A percentile compares a stretch with the other conserved stretches of the same genome.
Evolutionary conservation across 2,797 vertebrate genomes (phyloP).

Genomic region (Antrozous pallidus): DNA sequence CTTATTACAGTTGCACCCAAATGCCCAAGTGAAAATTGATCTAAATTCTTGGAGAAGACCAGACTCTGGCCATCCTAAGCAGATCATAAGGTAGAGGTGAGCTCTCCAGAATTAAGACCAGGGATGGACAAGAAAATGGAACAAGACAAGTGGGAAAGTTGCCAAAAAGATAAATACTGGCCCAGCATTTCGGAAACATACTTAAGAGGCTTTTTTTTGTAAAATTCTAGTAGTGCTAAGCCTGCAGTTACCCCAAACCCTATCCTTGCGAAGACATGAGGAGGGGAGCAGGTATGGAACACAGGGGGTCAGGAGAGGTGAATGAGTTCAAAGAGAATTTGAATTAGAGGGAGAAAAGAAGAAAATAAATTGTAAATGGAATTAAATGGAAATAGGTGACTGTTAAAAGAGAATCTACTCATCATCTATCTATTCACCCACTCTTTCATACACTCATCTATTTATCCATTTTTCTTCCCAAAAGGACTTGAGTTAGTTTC

Average conservation of each 20-base stretch:
- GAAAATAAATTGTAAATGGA: not conserved
- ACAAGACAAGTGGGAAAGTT: not conserved
- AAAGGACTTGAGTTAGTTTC: not conserved
- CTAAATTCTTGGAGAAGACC: not conserved
- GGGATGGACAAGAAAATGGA: not conserved
- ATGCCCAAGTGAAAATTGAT: not conserved
- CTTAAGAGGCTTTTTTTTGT: not conserved
- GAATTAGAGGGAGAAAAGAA: not conserved
- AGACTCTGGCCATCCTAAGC: not conserved
- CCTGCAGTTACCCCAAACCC: not conserved
- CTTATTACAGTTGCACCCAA: not conserved
- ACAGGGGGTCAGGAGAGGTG: not conserved
- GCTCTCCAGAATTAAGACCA: not conserved
- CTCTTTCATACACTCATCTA: not conserved
- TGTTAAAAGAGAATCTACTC: not conserved
- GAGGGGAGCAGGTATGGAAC: not conserved
- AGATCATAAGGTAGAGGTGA: not conserved
- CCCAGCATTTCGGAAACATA: not conserved
- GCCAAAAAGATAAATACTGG: not conserved
- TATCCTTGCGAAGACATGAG: not conserved
- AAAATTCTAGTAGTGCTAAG: not conserved
- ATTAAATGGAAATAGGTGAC: not conserved
- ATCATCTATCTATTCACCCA: rapidly evolving
- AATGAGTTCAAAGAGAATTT: not conserved
- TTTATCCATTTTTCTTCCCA: not conserved